Base-by-base conservation (phyloP, 2,888 invertebrate species). In the Ornithoptera priamus region DNA sequence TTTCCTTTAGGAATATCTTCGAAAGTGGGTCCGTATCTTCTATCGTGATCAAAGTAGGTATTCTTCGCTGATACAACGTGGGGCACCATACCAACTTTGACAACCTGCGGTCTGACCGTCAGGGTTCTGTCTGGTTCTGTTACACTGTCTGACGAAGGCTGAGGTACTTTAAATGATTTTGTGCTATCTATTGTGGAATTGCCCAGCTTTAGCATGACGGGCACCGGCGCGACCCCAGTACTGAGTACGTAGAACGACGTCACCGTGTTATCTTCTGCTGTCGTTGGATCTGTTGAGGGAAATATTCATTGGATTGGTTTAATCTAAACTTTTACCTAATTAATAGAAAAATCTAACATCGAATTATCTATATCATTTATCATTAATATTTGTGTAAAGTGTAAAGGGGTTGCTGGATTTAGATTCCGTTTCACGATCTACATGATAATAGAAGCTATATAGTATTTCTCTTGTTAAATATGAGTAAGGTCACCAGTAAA, bases 11-110 rank as follows among this genome's bases (percentile, higher is more conserved):
- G 82, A 0, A 82, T 78, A 66, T 92, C 93, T 78, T 96, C 96
- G 78, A 96, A 96, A 75, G 95, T 95, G 46, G 96, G 96, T 50
- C 96, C 96, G 86, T 95, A 95, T 78, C 94, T 94, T 68, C 91
- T 81, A 68, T 93, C 93, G 62, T 93, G 93, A 65, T 93, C 92
- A 57, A 92, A 90, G 71, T 92, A 90, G 0, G 87, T 90, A 61
- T 91, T 90, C 79, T 90, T 90, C 0, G 84, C 81, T 17, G 86
- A 80, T 6, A 92, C 83, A 12, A 92, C 89, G 71, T 92, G 89
- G 0, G 92, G 92, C 17, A 88, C 83, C 79, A 78, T 75, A n/a
- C 77, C 76, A 12, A 86, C 78, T 12, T 85, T 85, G 12, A 81
- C 76, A 18, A 82, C 73, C 69, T 84, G 80, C 4, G 75, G 69